A percentile compares a stretch with the other conserved stretches of the same genome.
Conservation (phyloP, 2,113 vertebrate genomes). For the Gobius niger region DNA sequence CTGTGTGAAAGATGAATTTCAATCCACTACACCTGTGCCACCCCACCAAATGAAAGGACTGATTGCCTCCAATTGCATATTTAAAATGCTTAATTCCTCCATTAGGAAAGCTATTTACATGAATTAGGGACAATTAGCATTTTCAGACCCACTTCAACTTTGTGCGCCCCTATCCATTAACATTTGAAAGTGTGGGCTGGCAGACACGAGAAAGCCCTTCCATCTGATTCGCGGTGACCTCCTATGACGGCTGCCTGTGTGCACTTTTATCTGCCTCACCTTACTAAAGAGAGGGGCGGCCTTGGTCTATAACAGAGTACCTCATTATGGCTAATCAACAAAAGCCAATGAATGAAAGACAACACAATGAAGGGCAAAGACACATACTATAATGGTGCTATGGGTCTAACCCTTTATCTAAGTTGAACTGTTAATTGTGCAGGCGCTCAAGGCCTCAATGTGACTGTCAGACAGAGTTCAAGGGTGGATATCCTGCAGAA, state of each 20-base stretch:
- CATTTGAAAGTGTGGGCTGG: constrained; percentile 81
- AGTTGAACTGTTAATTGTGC: constrained; percentile 45
- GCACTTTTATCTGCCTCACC: constrained; percentile 56
- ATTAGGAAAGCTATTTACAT: constrained; percentile 83
- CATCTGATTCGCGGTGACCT: constrained; percentile 75
- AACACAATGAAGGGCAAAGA: constrained; percentile 56
- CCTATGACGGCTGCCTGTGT: constrained; percentile 56
- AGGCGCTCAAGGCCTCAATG: constrained; percentile 23
- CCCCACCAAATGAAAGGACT: constrained; percentile 77
- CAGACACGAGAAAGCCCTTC: constrained; percentile 74
- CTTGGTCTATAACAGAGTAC: constrained; percentile 57
- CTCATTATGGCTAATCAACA: constrained; percentile 76
- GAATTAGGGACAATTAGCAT: constrained; percentile 83
- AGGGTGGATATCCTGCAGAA: background rate
- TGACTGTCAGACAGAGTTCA: constrained; percentile 18
- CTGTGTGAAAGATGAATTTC: constrained; percentile 78
- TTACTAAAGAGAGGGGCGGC: constrained; percentile 49
- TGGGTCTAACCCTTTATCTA: constrained; percentile 55
- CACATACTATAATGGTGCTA: constrained; percentile 49
- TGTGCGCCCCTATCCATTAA: constrained; percentile 79
- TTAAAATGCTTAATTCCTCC: constrained; percentile 81
- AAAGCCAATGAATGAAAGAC: constrained; percentile 66
- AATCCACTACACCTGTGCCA: constrained; percentile 80
- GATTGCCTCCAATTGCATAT: constrained; percentile 79
- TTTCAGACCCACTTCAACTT: constrained; percentile 82